Evolutionary conservation across 1,140 invertebrate genomes (phyloP).

Genomic region (Caerostris darwini): DNA sequence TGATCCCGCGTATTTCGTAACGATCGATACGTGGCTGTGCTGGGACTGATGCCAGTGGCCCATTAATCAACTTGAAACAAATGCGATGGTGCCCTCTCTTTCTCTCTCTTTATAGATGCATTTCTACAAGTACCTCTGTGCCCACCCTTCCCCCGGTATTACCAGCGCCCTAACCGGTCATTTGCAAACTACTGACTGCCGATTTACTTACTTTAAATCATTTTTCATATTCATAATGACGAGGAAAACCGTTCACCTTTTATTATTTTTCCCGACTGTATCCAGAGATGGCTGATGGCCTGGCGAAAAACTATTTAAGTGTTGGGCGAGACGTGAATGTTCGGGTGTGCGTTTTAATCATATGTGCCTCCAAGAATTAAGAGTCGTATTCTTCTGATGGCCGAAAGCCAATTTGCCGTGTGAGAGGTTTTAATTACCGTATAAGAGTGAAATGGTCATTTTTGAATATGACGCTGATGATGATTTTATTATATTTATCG

Average conservation of each 20-base stretch:
- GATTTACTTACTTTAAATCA: slow-evolving; percentile 76
- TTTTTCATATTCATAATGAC: slow-evolving; percentile 77
- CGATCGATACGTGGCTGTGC: slow-evolving; percentile 59
- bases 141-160: slow-evolving; percentile 64
- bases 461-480: no score
- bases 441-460: no score
- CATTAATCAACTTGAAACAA: slow-evolving; percentile 78
- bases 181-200: slow-evolving; percentile 71
- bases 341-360: no score
- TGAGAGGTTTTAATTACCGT: no score
- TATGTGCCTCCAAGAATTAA: no score
- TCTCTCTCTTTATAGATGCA: slow-evolving; percentile 58
- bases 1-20: slow-evolving; percentile 73
- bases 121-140: slow-evolving; percentile 69
- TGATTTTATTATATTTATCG: no score
- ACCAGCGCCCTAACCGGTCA: slow-evolving; percentile 52
- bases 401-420: no score
- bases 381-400: no score
- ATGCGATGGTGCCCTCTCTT: slow-evolving; percentile 52
- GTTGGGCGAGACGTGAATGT: slow-evolving; percentile 36
- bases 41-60: slow-evolving; percentile 72
- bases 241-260: neutral
- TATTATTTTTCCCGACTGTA: slow-evolving; percentile 22
- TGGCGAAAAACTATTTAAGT: slow-evolving; percentile 30
- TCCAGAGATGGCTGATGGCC: neutral